Evolutionary conservation across 2,888 invertebrate genomes (phyloP).

Genomic region (Nasonia oneida): DNA sequence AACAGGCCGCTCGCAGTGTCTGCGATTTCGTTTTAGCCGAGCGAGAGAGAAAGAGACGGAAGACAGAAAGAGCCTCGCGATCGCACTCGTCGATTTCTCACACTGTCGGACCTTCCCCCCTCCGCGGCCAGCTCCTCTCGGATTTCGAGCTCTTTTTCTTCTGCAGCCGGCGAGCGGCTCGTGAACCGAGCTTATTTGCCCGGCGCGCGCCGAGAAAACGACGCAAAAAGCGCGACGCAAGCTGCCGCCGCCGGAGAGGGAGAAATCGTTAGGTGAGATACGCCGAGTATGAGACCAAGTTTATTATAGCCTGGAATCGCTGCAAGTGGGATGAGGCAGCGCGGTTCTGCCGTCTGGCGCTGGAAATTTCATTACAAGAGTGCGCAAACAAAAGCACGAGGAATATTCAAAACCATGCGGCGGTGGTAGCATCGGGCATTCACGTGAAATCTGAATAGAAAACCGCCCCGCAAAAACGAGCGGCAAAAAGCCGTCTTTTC

Average conservation of each 20-base stretch:
- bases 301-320: slow-evolving; percentile 44
- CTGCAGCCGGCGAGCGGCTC: slow-evolving; percentile 59
- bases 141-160: slow-evolving; percentile 62
- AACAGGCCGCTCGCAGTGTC: slow-evolving; percentile 65
- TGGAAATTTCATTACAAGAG: not conserved
- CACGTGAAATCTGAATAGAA: slow-evolving; percentile 52
- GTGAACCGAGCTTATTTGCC: slow-evolving; percentile 54
- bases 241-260: not conserved
- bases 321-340: not conserved
- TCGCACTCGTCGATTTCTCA: slow-evolving; percentile 78
- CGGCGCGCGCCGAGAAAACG: slow-evolving; percentile 32
- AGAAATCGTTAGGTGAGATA: slow-evolving; percentile 37
- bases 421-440: not conserved
- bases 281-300: slow-evolving; percentile 21
- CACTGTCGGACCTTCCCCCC: slow-evolving; percentile 65
- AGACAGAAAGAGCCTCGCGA: slow-evolving; percentile 64
- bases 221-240: slow-evolving; percentile 48
- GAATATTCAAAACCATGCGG: slow-evolving; percentile 18
- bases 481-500: slow-evolving; percentile 29
- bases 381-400: not conserved
- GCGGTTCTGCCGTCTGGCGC: not conserved
- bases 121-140: slow-evolving; percentile 57
- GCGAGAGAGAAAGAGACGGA: slow-evolving; percentile 56
- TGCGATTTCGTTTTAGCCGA: slow-evolving; percentile 76
- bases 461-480: slow-evolving; percentile 12